Evolutionary conservation across 2,888 invertebrate species (phyloP), one percentile per base, ranked within the genome.

Genomic region (Craniophora ligustri): DNA sequence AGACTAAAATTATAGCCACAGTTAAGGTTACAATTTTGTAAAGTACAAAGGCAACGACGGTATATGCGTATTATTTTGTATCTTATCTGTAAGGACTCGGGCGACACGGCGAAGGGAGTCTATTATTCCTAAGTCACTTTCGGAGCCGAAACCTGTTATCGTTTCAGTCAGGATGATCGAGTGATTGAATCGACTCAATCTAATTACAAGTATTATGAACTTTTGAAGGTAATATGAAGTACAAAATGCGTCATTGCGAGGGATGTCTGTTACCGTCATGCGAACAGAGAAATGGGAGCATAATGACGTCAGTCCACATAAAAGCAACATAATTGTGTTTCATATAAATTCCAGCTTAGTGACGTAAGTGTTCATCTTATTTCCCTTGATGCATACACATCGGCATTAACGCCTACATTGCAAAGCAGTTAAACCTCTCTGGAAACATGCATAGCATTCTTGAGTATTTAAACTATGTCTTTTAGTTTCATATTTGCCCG

Each of bases 311-410:
- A 58, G 15, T 23, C 18, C n/a, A 46, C 15, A 6, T 18, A 15
- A 58, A 58, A 36, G 35, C 47, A 32, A 23, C 31, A 36, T 53
- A 63, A 63, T 63, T 56, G 30, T 40, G 40, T 54, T 41, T 28
- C 44, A 48, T 32, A 64, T 32, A 41, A 59, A 53, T 26, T 8
- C 30, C 44, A 2, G 8, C 15, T 51, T 15, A 38, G 10, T 63
- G 26, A 53, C 46, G 47, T 53, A 18, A 19, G 30, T 11, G 19
- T 41, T 64, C 36, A 58, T 44, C 8, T 7, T 35, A 23, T 16
- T 32, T 39, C 39, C 28, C 36, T 46, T 36, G n/a, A 23, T 31
- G 42, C 51, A 57, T 42, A 38, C 14, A 34, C 28, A 41, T 18
- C 5, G 16, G 49, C 18, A 41, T 49, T 41, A 26, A 18, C 28